Evolutionary conservation across 2,888 invertebrate species (phyloP).

Genomic region (Nomada ruficornis): DNA sequence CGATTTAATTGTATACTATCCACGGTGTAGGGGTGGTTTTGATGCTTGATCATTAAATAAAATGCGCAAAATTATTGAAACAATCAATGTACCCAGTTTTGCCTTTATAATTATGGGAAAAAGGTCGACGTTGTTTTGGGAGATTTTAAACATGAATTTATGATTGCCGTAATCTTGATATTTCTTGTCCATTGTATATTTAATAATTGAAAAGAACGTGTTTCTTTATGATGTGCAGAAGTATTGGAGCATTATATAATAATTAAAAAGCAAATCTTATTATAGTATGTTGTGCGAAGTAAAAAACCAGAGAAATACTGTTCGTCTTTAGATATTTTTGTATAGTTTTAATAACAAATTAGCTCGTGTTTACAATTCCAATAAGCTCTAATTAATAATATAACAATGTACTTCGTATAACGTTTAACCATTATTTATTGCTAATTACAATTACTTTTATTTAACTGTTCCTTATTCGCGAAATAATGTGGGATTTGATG

Average conservation of each 20-base stretch:
- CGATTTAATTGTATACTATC: constrained; percentile 17
- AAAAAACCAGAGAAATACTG: not conserved
- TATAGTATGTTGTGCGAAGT: not conserved
- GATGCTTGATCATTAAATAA: not conserved
- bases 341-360: constrained; percentile 19
- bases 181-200: too few species aligned
- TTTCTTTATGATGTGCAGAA: not conserved
- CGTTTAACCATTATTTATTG: constrained; percentile 20
- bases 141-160: too few species aligned
- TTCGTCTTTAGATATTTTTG: constrained; percentile 14
- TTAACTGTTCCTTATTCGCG: constrained; percentile 34
- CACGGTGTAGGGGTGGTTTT: not conserved
- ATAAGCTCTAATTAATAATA: constrained; percentile 16
- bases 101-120: not conserved
- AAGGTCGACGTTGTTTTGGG: too few species aligned
- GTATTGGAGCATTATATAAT: not conserved
- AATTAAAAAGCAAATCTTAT: not conserved
- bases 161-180: too few species aligned
- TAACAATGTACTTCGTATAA: constrained; percentile 5
- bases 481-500: constrained; percentile 28
- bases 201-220: too few species aligned
- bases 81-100: not conserved
- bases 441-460: constrained; percentile 25
- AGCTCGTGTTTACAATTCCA: constrained; percentile 11
- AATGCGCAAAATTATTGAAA: not conserved